Conservation (phyloP, 92 coral and sea anemone species). For the Muricea muricata region DNA sequence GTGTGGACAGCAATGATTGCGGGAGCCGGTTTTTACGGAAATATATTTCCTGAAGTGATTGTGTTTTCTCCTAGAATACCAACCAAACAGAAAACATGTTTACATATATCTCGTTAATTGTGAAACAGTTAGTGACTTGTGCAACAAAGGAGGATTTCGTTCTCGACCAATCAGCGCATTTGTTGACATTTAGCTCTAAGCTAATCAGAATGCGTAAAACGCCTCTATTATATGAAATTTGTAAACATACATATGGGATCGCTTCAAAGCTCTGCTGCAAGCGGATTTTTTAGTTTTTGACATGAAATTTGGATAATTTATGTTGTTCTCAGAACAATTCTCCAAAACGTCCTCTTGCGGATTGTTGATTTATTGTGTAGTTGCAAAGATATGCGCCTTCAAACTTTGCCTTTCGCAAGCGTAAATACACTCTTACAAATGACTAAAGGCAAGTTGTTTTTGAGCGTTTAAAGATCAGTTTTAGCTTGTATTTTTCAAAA, state of each 20-base stretch:
- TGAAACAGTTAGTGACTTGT: too few species aligned
- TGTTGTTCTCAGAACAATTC: not conserved
- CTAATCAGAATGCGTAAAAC: not conserved
- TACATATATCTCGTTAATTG: too few species aligned
- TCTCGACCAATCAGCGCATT: too few species aligned
- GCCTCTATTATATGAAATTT: not conserved
- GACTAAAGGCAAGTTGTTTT: not conserved
- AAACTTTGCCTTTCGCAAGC: slow-evolving; percentile 3
- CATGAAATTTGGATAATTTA: not conserved
- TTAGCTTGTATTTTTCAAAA: too few species aligned
- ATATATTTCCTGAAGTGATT: too few species aligned
- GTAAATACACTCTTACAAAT: not conserved
- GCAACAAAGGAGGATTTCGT: not conserved
- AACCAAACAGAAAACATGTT: too few species aligned
- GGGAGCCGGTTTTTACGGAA: too few species aligned
- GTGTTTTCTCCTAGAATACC: too few species aligned
- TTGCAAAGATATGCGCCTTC: not conserved
- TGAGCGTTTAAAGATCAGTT: not conserved
- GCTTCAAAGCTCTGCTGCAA: not conserved
- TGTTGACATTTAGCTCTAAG: not conserved
- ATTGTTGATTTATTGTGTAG: not conserved
- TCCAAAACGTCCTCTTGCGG: not conserved
- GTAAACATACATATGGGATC: not conserved
- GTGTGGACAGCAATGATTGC: too few species aligned
- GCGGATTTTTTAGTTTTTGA: not conserved